Evolutionary conservation across 2,113 vertebrate genomes (phyloP), one percentile per base, ranked within the genome.

Genomic region (Gasterosteus nipponicus): DNA sequence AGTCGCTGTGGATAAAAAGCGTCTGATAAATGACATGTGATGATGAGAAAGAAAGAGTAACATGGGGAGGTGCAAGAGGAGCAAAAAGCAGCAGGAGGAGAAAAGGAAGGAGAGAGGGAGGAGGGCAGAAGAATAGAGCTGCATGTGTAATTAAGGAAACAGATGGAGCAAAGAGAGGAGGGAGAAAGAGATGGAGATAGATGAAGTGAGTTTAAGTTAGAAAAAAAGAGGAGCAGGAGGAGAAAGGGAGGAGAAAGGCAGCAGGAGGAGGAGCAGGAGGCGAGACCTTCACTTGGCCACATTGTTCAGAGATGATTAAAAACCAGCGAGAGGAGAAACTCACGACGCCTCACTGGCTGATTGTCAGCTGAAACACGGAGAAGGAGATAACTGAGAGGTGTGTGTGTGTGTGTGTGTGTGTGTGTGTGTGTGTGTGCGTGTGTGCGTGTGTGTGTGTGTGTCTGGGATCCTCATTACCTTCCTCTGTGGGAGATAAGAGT

Each of bases 261-360:
- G 6, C 75, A 64, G 29, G 68, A 66, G 51, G 69, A 29, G 12
- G 67, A 60, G 7, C 57, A 68, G 69, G 73, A 69, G 66, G 53
- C 57, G 66, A 49, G 4, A 49, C 38, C 44, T 69, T 87, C 78
- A 86, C 75, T 70, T 68, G 85, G 83, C 87, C 81, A 84, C 89
- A 91, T 91, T 91, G 89, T 91, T 89, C 82, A 73, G 84, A 88
- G 87, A 91, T 91, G 87, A 91, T 91, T 91, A 91, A 91, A 91
- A 91, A 85, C 73, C 87, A 90, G 83, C 47, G 82, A 91, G 88
- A 90, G 86, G 86, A 91, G 87, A 89, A 88, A 91, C 63, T 76
- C 82, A 85, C 69, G 65, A 89, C 56, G 90, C 82, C 83, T 87
- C 83, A 41, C 86, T 81, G 88, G 84, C 87, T 90, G 88, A 89